Percentiles rank a stretch among this genome's conserved stretches.
Evolutionary conservation across 2,888 invertebrate species (phyloP).

Genomic region (Phorcus lineatus): DNA sequence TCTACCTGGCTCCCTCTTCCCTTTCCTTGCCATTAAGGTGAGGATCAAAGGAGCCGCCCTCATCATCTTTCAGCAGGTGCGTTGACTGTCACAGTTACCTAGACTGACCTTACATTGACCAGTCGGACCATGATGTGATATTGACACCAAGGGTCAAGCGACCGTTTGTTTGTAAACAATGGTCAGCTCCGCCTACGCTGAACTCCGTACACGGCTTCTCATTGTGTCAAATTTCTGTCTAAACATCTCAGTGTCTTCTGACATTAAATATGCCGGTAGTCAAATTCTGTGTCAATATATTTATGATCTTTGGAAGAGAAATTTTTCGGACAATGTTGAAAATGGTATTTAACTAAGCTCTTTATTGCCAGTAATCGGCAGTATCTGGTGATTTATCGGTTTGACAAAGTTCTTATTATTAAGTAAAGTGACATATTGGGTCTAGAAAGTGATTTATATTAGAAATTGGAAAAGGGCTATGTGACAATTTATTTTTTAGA

Average conservation of each 20-base stretch:
- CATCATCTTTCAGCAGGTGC: not conserved
- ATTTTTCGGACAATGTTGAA: not conserved
- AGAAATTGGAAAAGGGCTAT: no score
- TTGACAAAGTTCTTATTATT: no score
- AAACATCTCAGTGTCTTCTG: not conserved
- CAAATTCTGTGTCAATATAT: not conserved
- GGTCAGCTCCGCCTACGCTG: not conserved
- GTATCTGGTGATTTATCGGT: no score
- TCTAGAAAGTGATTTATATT: no score
- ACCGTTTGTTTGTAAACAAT: not conserved
- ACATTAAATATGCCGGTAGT: not conserved
- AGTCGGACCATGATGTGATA: not conserved
- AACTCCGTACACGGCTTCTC: not conserved
- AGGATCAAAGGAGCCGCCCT: no score
- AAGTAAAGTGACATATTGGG: no score
- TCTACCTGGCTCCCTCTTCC: no score
- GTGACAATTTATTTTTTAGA: no score
- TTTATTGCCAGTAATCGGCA: no score
- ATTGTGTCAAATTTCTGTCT: not conserved
- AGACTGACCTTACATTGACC: not conserved
- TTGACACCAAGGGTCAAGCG: conserved; percentile 7
- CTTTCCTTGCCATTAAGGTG: no score
- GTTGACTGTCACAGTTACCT: not conserved
- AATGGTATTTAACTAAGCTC: no score
- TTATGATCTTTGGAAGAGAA: not conserved